Base-by-base conservation (phyloP, 2,113 vertebrate genomes). In the Sinocyclocheilus maitianheensis region DNA sequence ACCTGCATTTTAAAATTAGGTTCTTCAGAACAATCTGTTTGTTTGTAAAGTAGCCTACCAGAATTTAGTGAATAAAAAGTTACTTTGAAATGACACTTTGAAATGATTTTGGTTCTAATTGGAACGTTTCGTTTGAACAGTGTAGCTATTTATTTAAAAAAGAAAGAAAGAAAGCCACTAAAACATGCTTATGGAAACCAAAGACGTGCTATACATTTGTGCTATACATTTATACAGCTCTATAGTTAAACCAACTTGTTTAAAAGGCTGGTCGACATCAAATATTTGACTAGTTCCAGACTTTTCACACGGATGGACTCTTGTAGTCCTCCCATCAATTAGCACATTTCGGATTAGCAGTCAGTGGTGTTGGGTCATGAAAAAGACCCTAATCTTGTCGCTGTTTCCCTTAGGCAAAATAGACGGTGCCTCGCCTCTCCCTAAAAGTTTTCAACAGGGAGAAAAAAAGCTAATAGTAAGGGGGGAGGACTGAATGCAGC, bases 341-440 rank as follows among this genome's bases (percentile, higher is more conserved):
- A 97, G 95, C 93, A 90, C 90, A 92, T 83, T 91, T 91, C 92
- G 96, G 96, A 96, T 97, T 96, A 96, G 93, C 93, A 94, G 94
- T 93, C 94, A 94, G 92, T 93, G 95, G 95, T 92, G 84, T 92
- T 91, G 92, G 92, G 88, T 91, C 90, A 89, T 89, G 90, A 93
- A 94, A 93, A 92, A 91, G 90, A 92, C 91, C 88, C 74, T 94
- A 95, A 96, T 96, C 96, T 94, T 92, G 94, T 94, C 93, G 95
- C 93, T 96, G 94, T 95, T 96, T 89, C 93, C 94, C 94, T 92
- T 88, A 87, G 92, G 95, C 94, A 87, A 92, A 91, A 92, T 79
- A 88, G 86, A 92, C 92, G 92, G 90, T 88, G 86, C 85, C 90
- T 43, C 67, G 40, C 87, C 82, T 82, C 83, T 71, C 90, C 89